Conservation (phyloP, 2,797 vertebrate genomes). For the Pipistrellus pygmaeus region DNA sequence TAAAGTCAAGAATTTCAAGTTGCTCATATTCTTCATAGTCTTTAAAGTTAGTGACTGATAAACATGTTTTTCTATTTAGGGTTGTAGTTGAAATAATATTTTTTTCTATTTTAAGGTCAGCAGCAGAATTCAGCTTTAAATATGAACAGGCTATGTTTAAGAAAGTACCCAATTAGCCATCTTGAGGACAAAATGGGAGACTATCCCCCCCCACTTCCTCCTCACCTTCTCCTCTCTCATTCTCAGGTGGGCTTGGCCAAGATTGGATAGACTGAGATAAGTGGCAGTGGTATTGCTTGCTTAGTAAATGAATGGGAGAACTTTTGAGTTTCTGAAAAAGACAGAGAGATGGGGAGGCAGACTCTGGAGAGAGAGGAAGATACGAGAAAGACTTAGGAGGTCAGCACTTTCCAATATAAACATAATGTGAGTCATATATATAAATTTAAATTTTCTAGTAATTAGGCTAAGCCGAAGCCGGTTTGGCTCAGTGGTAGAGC, state of each 20-base stretch:
- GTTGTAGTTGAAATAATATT: background rate
- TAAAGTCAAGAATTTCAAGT: slow-evolving; percentile 10
- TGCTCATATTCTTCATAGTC: background rate
- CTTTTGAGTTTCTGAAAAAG: slow-evolving; percentile 19
- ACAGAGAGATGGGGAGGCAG: background rate
- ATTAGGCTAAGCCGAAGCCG: no score
- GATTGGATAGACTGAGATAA: background rate
- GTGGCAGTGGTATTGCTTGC: background rate
- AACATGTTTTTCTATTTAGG: background rate
- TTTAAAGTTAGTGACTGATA: background rate
- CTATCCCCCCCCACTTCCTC: background rate
- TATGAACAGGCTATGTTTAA: background rate
- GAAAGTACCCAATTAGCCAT: background rate
- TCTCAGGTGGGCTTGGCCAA: background rate
- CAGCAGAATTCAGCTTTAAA: background rate
- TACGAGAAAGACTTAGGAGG: slow-evolving; percentile 6
- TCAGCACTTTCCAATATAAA: background rate
- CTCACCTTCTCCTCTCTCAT: background rate
- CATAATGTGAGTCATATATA: background rate
- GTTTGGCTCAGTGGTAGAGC: no score
- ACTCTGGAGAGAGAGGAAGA: background rate
- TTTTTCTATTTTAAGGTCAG: slow-evolving; percentile 43
- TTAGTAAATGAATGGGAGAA: background rate
- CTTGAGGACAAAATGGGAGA: background rate
- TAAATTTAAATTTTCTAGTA: slow-evolving; percentile 2